phyloP scores from a whole-genome alignment of 2,888 invertebrate species.

The Mesopsocus fuscifrons region DNA sequence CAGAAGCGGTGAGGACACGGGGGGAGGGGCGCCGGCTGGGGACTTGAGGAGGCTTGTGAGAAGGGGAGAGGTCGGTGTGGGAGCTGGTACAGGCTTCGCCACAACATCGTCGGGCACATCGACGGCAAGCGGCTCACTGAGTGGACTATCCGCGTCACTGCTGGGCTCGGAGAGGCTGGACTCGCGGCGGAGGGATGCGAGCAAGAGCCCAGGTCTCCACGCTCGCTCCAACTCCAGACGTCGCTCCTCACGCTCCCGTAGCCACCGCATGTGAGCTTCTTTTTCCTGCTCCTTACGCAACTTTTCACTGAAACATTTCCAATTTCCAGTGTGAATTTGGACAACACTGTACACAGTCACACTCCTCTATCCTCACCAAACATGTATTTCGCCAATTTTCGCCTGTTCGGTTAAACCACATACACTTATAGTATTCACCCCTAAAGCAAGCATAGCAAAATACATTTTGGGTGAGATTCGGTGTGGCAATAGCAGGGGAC shows the following conservation, averaged over 20 bases:
- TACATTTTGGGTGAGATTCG: too few species aligned
- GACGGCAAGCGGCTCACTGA: conserved; percentile 16
- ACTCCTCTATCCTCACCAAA: too few species aligned
- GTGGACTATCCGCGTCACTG: conserved; percentile 17
- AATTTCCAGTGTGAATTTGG: not conserved
- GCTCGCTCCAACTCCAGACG: conserved; percentile 38
- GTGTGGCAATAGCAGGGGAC: too few species aligned
- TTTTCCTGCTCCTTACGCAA: conserved; percentile 48
- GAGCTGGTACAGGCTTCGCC: conserved; percentile 19
- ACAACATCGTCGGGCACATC: conserved; percentile 15
- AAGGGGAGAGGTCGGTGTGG: conserved; percentile 35
- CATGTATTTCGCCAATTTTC: too few species aligned
- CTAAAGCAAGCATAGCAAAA: not conserved
- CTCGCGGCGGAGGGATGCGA: not conserved
- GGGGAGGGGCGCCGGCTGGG: conserved; percentile 32
- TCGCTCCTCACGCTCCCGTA: conserved; percentile 44
- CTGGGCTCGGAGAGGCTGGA: conserved; percentile 15
- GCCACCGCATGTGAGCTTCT: conserved; percentile 37
- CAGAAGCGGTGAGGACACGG: too few species aligned
- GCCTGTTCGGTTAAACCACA: too few species aligned
- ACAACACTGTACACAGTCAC: too few species aligned
- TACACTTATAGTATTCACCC: too few species aligned
- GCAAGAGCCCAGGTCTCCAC: conserved; percentile 30
- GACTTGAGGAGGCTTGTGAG: conserved; percentile 67
- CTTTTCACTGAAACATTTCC: conserved; percentile 31